Evolutionary conservation across 2,888 invertebrate genomes (phyloP).

Genomic region (Thalpophila matura): DNA sequence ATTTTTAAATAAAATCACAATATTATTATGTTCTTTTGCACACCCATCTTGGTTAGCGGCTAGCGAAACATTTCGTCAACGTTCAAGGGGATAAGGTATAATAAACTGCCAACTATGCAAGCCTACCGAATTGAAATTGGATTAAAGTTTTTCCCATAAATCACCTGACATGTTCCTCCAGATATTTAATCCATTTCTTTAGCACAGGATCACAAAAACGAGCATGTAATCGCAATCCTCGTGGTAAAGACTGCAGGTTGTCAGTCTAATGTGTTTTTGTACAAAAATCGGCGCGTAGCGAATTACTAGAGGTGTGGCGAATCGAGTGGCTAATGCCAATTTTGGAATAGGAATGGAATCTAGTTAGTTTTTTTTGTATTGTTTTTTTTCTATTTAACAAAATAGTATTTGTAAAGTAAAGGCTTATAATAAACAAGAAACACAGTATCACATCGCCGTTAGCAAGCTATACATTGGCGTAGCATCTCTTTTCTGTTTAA

Average conservation of each 20-base stretch:
- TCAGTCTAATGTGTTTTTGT: conserved; percentile 33
- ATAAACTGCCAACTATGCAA: not conserved
- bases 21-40: too few species aligned
- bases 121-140: conserved; percentile 3
- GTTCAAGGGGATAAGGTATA: not conserved
- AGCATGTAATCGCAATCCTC: conserved; percentile 75
- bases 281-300: conserved; percentile 40
- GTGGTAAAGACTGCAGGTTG: conserved; percentile 72
- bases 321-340: conserved; percentile 46
- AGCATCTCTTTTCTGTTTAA: too few species aligned
- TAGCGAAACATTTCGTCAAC: too few species aligned
- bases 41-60: too few species aligned
- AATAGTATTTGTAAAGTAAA: too few species aligned
- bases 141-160: conserved; percentile 11
- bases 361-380: not conserved
- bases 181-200: not conserved
- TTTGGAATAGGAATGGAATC: conserved; percentile 15
- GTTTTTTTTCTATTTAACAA: conserved; percentile 1
- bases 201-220: conserved; percentile 34
- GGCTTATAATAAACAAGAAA: too few species aligned
- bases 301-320: conserved; percentile 43
- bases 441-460: too few species aligned
- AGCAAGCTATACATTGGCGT: too few species aligned
- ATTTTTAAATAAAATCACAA: too few species aligned
- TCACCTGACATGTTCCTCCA: conserved; percentile 41